Evolutionary conservation across 2,888 invertebrate genomes (phyloP).

Genomic region (Taphrorychus bicolor): DNA sequence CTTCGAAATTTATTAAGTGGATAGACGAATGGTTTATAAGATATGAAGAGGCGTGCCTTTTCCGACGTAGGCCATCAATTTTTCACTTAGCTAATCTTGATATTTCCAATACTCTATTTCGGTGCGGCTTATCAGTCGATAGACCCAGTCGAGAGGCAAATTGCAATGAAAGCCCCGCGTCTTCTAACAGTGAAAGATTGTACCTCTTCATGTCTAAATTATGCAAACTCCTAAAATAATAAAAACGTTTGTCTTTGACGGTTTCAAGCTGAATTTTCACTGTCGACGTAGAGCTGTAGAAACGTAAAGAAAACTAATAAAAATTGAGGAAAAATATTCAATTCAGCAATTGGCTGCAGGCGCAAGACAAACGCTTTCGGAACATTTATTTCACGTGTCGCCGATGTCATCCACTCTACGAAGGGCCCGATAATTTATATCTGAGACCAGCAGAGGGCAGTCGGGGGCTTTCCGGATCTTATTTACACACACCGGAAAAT

Average conservation of each 20-base stretch:
- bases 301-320: constrained; percentile 27
- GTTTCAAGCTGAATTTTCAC: constrained; percentile 1
- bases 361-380: constrained; percentile 47
- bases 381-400: constrained; percentile 44
- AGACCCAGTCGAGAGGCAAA: neutral
- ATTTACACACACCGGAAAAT: constrained; percentile 41
- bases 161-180: neutral
- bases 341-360: constrained; percentile 49
- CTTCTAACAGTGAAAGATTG: neutral
- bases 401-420: constrained; percentile 25
- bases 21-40: constrained; percentile 9
- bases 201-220: neutral
- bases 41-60: constrained; percentile 4
- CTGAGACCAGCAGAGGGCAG: constrained; percentile 35
- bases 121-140: neutral
- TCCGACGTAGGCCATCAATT: constrained; percentile 5
- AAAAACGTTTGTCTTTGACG: constrained; percentile 11
- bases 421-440: constrained; percentile 38
- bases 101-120: too few relatives aligned
- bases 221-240: neutral
- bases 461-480: constrained; percentile 34
- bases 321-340: constrained; percentile 43
- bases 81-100: neutral
- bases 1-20: constrained; percentile 9
- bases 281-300: neutral